Evolutionary conservation across 2,113 vertebrate genomes (phyloP).

Genomic region (Hemicordylus capensis): DNA sequence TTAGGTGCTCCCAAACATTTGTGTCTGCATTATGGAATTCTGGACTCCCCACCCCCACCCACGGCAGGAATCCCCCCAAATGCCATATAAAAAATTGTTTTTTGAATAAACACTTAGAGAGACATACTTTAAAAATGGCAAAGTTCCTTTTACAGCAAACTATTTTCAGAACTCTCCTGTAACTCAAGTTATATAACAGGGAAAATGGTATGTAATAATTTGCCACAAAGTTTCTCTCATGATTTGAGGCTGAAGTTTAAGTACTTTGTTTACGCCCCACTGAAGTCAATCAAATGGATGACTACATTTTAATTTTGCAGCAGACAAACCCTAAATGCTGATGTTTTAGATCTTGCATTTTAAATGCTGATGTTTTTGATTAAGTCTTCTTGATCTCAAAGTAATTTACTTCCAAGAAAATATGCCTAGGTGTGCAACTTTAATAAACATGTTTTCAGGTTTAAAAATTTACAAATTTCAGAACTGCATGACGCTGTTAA

Average conservation of each 20-base stretch:
- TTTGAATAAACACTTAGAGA: slow-evolving; percentile 26
- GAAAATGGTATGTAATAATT: not conserved
- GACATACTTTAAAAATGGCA: not conserved
- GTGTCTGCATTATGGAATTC: not conserved
- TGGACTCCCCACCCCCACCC: no score
- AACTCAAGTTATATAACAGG: not conserved
- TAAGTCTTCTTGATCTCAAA: not conserved
- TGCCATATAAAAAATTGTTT: slow-evolving; percentile 28
- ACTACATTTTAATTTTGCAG: not conserved
- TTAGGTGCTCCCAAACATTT: not conserved
- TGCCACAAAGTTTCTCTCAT: not conserved
- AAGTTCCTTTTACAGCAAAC: not conserved
- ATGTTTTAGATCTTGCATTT: not conserved
- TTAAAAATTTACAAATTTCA: not conserved
- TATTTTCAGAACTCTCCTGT: slow-evolving; percentile 30
- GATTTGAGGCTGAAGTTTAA: not conserved
- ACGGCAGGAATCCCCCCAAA: not conserved
- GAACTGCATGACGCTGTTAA: not conserved
- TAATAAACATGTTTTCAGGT: slow-evolving; percentile 9
- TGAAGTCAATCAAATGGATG: not conserved
- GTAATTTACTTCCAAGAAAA: not conserved
- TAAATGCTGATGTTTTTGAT: not conserved
- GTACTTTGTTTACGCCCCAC: no score
- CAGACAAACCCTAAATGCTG: slow-evolving; percentile 1
- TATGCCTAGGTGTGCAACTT: not conserved